Evolutionary conservation across 2,113 vertebrate species (phyloP).

Genomic region (Triplophysa siluroides): DNA sequence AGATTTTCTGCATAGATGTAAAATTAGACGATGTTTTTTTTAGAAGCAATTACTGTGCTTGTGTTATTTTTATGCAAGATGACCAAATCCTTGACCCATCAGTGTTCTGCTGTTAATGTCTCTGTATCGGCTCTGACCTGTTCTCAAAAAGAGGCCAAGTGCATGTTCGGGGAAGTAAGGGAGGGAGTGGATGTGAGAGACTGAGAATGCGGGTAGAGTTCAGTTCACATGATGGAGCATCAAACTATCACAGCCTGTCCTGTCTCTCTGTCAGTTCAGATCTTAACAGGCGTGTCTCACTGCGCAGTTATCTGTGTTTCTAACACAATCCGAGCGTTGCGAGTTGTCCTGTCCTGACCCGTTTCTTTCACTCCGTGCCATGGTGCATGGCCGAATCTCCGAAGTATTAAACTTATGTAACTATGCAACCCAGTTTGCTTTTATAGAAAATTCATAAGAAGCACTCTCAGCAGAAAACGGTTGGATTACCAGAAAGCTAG

Average conservation of each 20-base stretch:
- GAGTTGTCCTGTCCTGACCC: conserved; percentile 42
- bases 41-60: background rate
- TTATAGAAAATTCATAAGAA: background rate
- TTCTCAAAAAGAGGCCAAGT: conserved; percentile 10
- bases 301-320: conserved; percentile 6
- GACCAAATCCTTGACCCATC: background rate
- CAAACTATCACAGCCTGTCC: background rate
- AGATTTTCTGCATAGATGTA: no score
- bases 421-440: conserved; percentile 18
- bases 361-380: conserved; percentile 3
- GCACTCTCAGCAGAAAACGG: background rate
- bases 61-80: background rate
- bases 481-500: background rate
- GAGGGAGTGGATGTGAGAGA: background rate
- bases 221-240: background rate
- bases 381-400: background rate
- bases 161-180: background rate
- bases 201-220: conserved; percentile 10
- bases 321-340: conserved; percentile 10
- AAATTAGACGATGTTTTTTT: no score
- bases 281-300: conserved; percentile 2
- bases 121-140: background rate
- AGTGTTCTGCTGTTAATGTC: background rate
- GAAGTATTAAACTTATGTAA: conserved; percentile 1
- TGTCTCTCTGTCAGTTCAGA: conserved; percentile 39